Evolutionary conservation across 2,797 vertebrate genomes (phyloP).

Genomic region (Etheostoma perlongum): DNA sequence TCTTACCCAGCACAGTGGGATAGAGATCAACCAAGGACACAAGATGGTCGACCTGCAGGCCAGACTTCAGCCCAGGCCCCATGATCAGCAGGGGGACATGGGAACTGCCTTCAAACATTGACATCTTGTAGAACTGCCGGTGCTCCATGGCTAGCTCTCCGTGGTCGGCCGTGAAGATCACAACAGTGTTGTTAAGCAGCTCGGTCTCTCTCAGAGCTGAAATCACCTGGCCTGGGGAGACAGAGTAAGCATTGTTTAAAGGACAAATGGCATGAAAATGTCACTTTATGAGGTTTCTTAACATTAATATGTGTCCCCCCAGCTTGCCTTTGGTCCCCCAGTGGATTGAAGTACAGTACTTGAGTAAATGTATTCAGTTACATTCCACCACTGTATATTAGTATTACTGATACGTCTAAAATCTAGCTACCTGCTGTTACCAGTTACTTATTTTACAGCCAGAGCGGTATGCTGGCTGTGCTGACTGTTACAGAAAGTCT

Average conservation of each 20-base stretch:
- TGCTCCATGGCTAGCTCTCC: conserved; percentile 98
- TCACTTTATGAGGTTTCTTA: no score
- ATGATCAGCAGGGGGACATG: conserved; percentile 92
- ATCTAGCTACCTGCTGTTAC: neutral
- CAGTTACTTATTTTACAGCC: neutral
- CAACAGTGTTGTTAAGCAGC: conserved; percentile 87
- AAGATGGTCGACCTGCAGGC: conserved; percentile 80
- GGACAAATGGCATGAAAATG: no score
- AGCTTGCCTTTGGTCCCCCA: no score
- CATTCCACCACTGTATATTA: neutral
- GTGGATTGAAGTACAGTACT: no score
- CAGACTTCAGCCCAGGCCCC: conserved; percentile 89
- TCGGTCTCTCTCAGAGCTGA: conserved; percentile 85
- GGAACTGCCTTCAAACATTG: conserved; percentile 98
- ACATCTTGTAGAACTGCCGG: conserved; percentile 99
- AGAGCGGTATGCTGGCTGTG: neutral
- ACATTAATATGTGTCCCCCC: no score
- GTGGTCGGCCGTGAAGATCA: conserved; percentile 95
- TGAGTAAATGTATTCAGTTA: no score
- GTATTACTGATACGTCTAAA: neutral
- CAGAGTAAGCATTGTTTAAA: neutral
- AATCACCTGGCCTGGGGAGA: conserved; percentile 89
- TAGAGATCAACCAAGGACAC: conserved; percentile 97
- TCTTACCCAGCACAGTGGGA: conserved; percentile 94
- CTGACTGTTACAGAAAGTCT: neutral